These are phyloP conservation scores for Crotalus helleri DNA, from an alignment of 2,113 vertebrate genomes.

Conservation along the genomic window DNA sequence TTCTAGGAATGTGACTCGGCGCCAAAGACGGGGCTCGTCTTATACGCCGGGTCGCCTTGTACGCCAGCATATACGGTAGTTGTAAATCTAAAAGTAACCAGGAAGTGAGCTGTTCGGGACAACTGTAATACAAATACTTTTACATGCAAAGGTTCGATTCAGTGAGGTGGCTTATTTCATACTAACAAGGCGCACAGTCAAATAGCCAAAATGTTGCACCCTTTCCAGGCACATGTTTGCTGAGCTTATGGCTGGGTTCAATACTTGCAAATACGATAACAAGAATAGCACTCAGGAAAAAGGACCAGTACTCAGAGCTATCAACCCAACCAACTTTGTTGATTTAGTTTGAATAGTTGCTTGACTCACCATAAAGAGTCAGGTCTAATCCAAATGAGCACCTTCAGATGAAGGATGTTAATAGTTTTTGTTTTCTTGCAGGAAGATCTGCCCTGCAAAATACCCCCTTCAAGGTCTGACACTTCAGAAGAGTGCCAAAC, in stretches of 20 bases:
- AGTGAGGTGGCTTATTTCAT: not conserved
- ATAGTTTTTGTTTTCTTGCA: not conserved
- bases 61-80: not conserved
- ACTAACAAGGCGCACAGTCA: not conserved
- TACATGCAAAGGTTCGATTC: not conserved
- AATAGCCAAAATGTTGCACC: not conserved
- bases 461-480: not conserved
- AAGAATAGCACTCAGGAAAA: not conserved
- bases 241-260: not conserved
- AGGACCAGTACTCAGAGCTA: not conserved
- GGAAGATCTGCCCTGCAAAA: accelerated
- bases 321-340: conserved; percentile 1
- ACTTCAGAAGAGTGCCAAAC: not conserved
- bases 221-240: not conserved
- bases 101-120: not conserved
- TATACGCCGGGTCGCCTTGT: too few relatives aligned
- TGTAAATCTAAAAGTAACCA: not conserved
- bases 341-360: not conserved
- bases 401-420: not conserved
- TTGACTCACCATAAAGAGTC: not conserved
- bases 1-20: too few relatives aligned
- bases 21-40: too few relatives aligned
- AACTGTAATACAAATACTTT: not conserved
- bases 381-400: not conserved
- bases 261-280: not conserved